Conservation (phyloP, 1,140 invertebrate genomes). For the Notospermus geniculatus region DNA sequence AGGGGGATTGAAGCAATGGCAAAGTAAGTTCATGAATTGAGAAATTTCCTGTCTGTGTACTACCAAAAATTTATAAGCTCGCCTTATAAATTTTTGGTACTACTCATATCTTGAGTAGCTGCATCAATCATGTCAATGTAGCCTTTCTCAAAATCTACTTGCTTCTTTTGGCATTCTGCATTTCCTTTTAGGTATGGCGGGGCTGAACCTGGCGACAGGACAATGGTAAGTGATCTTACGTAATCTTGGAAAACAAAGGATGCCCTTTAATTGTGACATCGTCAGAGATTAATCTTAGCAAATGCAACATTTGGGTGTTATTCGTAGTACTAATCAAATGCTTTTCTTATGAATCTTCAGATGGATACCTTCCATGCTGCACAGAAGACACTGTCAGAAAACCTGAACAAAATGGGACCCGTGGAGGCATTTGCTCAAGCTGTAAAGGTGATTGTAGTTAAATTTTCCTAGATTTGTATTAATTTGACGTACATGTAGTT, state of each 20-base stretch:
- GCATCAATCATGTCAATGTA: background rate
- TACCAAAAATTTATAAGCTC: too few relatives aligned
- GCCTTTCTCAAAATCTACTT: background rate
- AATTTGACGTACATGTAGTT: too few relatives aligned
- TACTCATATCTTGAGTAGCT: background rate
- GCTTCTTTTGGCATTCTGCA: background rate
- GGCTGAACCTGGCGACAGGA: slow-evolving; percentile 72
- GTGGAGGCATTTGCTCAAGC: slow-evolving; percentile 28
- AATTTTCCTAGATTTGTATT: too few relatives aligned
- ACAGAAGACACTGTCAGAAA: slow-evolving; percentile 15
- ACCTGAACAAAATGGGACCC: slow-evolving; percentile 13
- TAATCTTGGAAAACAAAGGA: too few relatives aligned
- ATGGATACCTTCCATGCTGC: slow-evolving; percentile 60
- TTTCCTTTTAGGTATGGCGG: slow-evolving; percentile 65
- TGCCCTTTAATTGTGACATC: too few relatives aligned
- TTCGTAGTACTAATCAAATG: background rate
- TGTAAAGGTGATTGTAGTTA: slow-evolving; percentile 35
- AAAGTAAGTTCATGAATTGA: background rate
- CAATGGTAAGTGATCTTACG: slow-evolving; percentile 64
- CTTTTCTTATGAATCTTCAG: slow-evolving; percentile 37
- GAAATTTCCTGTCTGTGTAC: too few relatives aligned
- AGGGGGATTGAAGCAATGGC: slow-evolving; percentile 62
- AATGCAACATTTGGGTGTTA: too few relatives aligned
- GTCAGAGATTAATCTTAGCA: too few relatives aligned
- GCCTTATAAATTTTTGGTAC: too few relatives aligned